Conservation (phyloP, 2,888 invertebrate genomes). For the Patella depressa region DNA sequence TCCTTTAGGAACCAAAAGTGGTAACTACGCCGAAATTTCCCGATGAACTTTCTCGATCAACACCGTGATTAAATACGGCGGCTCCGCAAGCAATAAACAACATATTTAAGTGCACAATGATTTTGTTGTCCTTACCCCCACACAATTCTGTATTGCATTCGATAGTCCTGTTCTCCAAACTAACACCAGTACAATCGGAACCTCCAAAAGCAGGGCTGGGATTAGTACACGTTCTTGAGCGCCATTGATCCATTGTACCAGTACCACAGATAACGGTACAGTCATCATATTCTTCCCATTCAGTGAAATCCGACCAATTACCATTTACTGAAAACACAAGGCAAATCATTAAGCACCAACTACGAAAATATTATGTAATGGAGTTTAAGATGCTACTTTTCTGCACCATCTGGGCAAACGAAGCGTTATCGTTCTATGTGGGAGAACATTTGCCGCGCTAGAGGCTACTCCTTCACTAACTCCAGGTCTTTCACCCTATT, state of each 20-base stretch:
- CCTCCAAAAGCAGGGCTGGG: constrained; percentile 28
- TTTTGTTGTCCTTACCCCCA: constrained; percentile 21
- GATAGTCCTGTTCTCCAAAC: constrained; percentile 20
- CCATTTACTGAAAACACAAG: constrained; percentile 22
- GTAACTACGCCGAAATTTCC: too few species aligned
- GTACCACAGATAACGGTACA: constrained; percentile 31
- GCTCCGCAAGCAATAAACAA: too few species aligned
- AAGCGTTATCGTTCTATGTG: too few species aligned
- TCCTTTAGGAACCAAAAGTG: too few species aligned
- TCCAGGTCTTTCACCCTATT: not conserved
- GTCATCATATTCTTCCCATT: constrained; percentile 26
- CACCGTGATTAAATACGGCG: too few species aligned
- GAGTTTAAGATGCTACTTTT: too few species aligned
- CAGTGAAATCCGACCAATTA: constrained; percentile 27
- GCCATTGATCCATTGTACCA: constrained; percentile 22
- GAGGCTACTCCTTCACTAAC: not conserved
- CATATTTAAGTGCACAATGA: not conserved
- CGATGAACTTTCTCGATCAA: too few species aligned
- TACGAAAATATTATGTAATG: too few species aligned
- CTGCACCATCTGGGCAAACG: too few species aligned
- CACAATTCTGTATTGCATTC: constrained; percentile 22
- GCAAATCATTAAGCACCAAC: too few species aligned
- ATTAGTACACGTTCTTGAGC: constrained; percentile 27
- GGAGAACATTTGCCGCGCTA: too few species aligned
- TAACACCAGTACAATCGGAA: constrained; percentile 17